Conservation (phyloP, 2,888 invertebrate genomes). For the Limnephilus auricula region DNA sequence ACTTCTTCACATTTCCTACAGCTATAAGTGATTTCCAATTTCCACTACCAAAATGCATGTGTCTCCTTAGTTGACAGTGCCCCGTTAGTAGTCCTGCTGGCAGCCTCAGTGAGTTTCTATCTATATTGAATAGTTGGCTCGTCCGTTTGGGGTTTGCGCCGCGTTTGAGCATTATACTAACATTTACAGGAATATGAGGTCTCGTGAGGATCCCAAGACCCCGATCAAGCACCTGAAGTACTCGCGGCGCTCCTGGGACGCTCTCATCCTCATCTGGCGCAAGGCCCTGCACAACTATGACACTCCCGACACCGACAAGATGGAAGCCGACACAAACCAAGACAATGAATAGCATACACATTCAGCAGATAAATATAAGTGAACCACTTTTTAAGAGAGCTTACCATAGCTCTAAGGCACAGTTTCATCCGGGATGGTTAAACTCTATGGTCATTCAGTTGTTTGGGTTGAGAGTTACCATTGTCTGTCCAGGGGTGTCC, state of each 20-base stretch:
- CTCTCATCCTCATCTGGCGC: slow-evolving; percentile 91
- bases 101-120: background rate
- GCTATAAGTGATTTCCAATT: background rate
- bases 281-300: slow-evolving; percentile 90
- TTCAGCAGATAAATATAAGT: background rate
- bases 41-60: background rate
- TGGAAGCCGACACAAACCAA: background rate
- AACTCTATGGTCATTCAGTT: background rate
- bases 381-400: background rate
- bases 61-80: background rate
- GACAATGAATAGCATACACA: background rate
- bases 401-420: background rate
- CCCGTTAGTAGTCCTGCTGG: background rate
- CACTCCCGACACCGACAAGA: slow-evolving; percentile 55
- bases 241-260: slow-evolving; percentile 96
- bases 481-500: too few relatives aligned
- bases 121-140: too few relatives aligned
- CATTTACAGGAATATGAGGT: slow-evolving; percentile 78
- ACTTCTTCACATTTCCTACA: background rate
- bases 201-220: slow-evolving; percentile 89
- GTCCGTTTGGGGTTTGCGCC: background rate
- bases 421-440: background rate
- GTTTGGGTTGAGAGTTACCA: too few relatives aligned
- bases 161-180: background rate
- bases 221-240: slow-evolving; percentile 93